Base-by-base conservation (phyloP, 2,888 invertebrate species). In the Apocheima hispidaria region DNA sequence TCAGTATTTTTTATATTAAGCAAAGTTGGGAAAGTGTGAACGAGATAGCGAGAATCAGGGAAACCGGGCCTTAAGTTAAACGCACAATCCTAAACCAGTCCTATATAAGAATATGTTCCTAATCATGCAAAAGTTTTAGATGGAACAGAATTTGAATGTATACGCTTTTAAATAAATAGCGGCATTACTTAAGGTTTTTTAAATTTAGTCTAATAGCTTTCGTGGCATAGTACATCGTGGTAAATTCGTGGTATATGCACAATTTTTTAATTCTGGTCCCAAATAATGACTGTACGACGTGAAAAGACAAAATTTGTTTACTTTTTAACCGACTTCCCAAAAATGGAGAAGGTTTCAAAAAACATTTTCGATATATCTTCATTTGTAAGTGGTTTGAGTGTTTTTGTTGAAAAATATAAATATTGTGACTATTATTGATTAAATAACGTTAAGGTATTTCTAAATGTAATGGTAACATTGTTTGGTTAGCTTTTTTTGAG, bases 21-120 rank as follows among this genome's bases (percentile, higher is more conserved):
- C n/a, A n/a, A n/a, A n/a, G n/a, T n/a, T n/a, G n/a, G n/a, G n/a
- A n/a, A n/a, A n/a, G n/a, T n/a, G n/a, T n/a, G n/a, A n/a, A n/a
- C n/a, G n/a, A n/a, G n/a, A n/a, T n/a, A n/a, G n/a, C n/a, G n/a
- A n/a, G n/a, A n/a, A n/a, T n/a, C n/a, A n/a, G n/a, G n/a, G n/a
- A n/a, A n/a, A n/a, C n/a, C n/a, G n/a, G n/a, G n/a, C n/a, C n/a
- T n/a, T n/a, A n/a, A 54, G 35, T 78, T 70, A 72, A 77, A 84
- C 88, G 87, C 87, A 88, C 87, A 88, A 88, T 84, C 83, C 74
- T 73, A 60, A 73, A 70, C 78, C 78, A 80, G 68, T 78, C 75
- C 74, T 79, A 74, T 72, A 64, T 68, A 65, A 69, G 60, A 61
- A 62, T 66, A 74, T 70, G 71, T 70, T 74, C 69, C 72, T 69